Conservation (phyloP, 2,113 vertebrate species). For the Siniperca knerii region DNA sequence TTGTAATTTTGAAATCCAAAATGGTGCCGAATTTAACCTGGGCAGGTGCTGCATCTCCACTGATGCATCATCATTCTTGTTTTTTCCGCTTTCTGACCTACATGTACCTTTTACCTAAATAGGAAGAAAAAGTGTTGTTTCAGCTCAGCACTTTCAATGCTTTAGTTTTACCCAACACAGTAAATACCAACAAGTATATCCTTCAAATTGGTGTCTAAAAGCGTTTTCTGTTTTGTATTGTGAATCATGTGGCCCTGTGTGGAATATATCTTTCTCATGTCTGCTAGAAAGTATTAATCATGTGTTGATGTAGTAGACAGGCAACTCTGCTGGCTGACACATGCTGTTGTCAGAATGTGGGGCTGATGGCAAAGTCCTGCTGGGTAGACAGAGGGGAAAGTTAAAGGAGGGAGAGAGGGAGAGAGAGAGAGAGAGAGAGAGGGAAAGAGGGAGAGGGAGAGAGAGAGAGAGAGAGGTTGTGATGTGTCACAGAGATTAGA, state of each 20-base stretch:
- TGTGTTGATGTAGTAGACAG: slow-evolving; percentile 22
- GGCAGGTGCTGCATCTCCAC: neutral
- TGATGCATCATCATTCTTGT: neutral
- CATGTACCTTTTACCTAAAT: neutral
- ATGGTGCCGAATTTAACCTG: neutral
- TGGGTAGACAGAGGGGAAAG: slow-evolving; percentile 24
- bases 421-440: no score
- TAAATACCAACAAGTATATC: neutral
- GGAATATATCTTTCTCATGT: neutral
- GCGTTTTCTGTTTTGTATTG: neutral
- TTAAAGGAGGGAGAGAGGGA: neutral
- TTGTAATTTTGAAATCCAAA: neutral
- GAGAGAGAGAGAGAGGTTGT: slow-evolving; percentile 24
- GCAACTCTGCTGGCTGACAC: slow-evolving; percentile 39
- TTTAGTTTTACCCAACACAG: neutral
- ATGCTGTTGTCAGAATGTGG: slow-evolving; percentile 46
- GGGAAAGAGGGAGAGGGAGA: neutral
- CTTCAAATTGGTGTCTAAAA: neutral
- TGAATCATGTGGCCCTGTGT: neutral
- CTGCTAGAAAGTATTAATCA: slow-evolving; percentile 6
- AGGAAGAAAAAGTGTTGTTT: neutral
- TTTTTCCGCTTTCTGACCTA: neutral
- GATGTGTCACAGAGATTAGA: slow-evolving; percentile 68
- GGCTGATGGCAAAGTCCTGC: slow-evolving; percentile 23
- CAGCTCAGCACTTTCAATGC: neutral